Conservation (phyloP, 2,797 vertebrate genomes). For the Crax fasciolata region DNA sequence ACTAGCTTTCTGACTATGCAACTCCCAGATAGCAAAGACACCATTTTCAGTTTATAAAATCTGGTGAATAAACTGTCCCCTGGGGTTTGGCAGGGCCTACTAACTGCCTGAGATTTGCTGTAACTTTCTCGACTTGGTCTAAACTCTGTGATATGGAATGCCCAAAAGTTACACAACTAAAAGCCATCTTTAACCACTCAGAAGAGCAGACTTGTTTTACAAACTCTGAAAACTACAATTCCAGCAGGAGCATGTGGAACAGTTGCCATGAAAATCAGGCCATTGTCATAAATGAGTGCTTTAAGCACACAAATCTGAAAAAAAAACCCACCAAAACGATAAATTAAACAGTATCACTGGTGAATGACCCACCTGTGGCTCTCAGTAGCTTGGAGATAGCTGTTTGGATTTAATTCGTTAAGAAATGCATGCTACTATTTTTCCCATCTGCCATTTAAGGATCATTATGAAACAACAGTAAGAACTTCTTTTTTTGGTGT, state of each 20-base stretch:
- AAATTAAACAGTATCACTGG: not conserved
- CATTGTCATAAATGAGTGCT: slow-evolving; percentile 36
- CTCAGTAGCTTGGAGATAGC: not conserved
- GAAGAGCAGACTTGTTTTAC: slow-evolving; percentile 2
- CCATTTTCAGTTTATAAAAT: slow-evolving; percentile 41
- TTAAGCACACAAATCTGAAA: slow-evolving; percentile 5
- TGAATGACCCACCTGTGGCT: not conserved
- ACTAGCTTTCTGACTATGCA: not conserved
- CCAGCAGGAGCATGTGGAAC: slow-evolving; percentile 31
- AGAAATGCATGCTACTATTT: slow-evolving; percentile 20
- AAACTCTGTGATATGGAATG: slow-evolving; percentile 19
- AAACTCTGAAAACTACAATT: slow-evolving; percentile 26
- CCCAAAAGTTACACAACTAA: slow-evolving; percentile 47
- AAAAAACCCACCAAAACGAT: not conserved
- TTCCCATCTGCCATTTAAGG: slow-evolving; percentile 4
- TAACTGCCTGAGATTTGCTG: slow-evolving; percentile 46
- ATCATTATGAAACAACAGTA: not conserved
- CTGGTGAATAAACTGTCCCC: slow-evolving; percentile 44
- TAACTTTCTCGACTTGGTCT: slow-evolving; percentile 58
- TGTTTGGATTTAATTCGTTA: slow-evolving; percentile 35
- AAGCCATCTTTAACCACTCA: slow-evolving; percentile 52
- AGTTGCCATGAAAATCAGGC: slow-evolving; percentile 18
- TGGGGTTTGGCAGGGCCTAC: slow-evolving; percentile 35
- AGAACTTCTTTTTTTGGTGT: not conserved
- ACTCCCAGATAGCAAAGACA: slow-evolving; percentile 16